Percentiles rank a stretch among this genome's conserved stretches.
phyloP scores from a whole-genome alignment of 2,113 vertebrate species.

The Neolamprologus kungweensis region DNA sequence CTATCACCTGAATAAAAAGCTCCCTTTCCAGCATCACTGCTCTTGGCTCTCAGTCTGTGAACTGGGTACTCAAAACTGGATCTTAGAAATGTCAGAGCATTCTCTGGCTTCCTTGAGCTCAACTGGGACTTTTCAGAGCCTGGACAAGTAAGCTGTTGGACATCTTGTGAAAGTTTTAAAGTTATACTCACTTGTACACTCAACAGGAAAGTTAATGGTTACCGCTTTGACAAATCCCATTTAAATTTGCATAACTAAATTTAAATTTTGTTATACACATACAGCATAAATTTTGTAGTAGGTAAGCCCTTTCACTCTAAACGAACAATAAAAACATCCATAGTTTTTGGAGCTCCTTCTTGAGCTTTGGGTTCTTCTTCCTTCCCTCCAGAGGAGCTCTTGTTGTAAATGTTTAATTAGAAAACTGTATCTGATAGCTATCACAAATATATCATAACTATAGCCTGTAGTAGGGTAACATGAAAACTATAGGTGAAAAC shows the following conservation, averaged over 20 bases:
- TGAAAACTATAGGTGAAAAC: background rate
- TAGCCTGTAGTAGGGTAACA: background rate
- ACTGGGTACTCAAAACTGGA: slow-evolving; percentile 5
- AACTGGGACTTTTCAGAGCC: slow-evolving; percentile 50
- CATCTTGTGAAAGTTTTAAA: slow-evolving; percentile 21
- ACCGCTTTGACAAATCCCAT: slow-evolving; percentile 20
- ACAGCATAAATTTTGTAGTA: slow-evolving; percentile 18
- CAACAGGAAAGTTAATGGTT: background rate
- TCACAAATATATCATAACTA: background rate
- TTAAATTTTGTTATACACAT: background rate
- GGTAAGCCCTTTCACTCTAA: slow-evolving; percentile 46
- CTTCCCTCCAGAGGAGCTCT: slow-evolving; percentile 87
- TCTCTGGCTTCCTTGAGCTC: slow-evolving; percentile 56
- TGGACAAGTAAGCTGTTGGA: slow-evolving; percentile 56
- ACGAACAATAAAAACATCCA: background rate
- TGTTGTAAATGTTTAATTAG: slow-evolving; percentile 35
- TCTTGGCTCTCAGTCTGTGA: slow-evolving; percentile 55
- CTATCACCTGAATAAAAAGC: background rate
- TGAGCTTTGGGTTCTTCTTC: slow-evolving; percentile 92
- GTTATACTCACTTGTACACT: background rate
- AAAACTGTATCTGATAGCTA: background rate
- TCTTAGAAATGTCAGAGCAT: slow-evolving; percentile 44
- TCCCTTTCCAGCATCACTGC: background rate
- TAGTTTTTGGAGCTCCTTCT: slow-evolving; percentile 78
- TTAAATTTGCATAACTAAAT: background rate